Conservation (phyloP, 2,888 invertebrate genomes). For the Dolichopus griseipennis region DNA sequence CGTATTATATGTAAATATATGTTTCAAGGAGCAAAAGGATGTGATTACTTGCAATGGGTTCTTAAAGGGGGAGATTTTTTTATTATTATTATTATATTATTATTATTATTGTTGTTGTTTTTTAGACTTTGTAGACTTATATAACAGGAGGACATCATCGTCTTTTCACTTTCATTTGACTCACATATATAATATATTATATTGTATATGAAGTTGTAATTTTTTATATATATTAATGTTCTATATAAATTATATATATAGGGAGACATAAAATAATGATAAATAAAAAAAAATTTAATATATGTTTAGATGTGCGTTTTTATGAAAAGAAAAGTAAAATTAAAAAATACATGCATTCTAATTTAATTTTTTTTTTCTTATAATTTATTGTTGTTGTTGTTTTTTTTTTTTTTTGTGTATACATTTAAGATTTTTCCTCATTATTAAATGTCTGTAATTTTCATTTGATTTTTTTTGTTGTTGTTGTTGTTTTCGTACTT, state of each 20-base stretch:
- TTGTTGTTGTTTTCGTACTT: background rate
- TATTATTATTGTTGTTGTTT: too few relatives aligned
- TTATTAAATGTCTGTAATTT: background rate
- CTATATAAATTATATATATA: too few relatives aligned
- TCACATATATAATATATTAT: constrained; percentile 5
- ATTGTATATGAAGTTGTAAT: background rate
- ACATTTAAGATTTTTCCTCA: constrained; percentile 4
- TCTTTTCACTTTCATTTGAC: constrained; percentile 11
- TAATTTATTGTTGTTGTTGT: background rate
- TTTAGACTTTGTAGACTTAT: too few relatives aligned
- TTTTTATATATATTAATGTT: background rate
- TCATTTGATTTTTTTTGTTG: too few relatives aligned
- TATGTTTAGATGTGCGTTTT: background rate
- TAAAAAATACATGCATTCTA: background rate
- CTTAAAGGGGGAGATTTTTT: background rate
- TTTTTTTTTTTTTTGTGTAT: background rate
- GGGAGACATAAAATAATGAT: too few relatives aligned
- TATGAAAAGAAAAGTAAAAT: constrained; percentile 1
- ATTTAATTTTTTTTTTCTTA: background rate
- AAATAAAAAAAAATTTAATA: background rate
- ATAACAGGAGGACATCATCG: background rate
- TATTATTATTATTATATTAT: too few relatives aligned
- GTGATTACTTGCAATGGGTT: constrained; percentile 9
- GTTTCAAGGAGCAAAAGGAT: constrained; percentile 1
- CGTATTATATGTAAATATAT: too few relatives aligned